Percentiles rank a stretch among this genome's conserved stretches.
Evolutionary conservation across 2,888 invertebrate genomes (phyloP).

Genomic region (Sphinx pinastri): DNA sequence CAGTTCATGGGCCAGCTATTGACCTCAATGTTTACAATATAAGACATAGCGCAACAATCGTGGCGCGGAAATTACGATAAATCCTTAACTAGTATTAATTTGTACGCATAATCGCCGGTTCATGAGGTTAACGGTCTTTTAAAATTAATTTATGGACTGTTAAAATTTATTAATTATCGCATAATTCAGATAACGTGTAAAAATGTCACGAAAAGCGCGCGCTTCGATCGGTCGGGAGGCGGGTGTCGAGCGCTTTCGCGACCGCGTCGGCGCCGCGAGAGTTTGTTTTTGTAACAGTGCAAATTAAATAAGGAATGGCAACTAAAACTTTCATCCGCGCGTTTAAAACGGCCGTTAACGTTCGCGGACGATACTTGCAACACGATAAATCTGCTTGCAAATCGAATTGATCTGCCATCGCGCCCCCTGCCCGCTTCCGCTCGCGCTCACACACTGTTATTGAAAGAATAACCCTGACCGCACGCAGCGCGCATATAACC

Average conservation of each 20-base stretch:
- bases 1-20: conserved; percentile 80
- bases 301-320: conserved; percentile 72
- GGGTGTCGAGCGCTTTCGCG: conserved; percentile 30
- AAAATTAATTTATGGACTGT: conserved; percentile 68
- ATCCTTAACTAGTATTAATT: conserved; percentile 63
- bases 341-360: conserved; percentile 75
- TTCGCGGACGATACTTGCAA: conserved; percentile 63
- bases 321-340: conserved; percentile 76
- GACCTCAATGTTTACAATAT: conserved; percentile 77
- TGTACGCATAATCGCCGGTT: conserved; percentile 68
- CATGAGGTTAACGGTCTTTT: conserved; percentile 70
- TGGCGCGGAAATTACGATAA: conserved; percentile 65
- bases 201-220: conserved; percentile 25
- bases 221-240: conserved; percentile 34
- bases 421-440: conserved; percentile 42
- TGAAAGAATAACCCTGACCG: conserved; percentile 50
- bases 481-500: conserved; percentile 3
- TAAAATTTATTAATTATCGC: conserved; percentile 51
- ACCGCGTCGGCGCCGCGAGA: conserved; percentile 24
- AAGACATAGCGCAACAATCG: conserved; percentile 30
- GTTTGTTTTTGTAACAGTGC: conserved; percentile 63
- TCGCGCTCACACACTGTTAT: conserved; percentile 70
- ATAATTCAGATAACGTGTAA: conserved; percentile 36
- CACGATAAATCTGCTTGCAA: conserved; percentile 77
- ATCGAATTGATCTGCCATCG: conserved; percentile 69